Base-by-base conservation (phyloP, 2,888 invertebrate species). In the Drosophila quinaria region DNA sequence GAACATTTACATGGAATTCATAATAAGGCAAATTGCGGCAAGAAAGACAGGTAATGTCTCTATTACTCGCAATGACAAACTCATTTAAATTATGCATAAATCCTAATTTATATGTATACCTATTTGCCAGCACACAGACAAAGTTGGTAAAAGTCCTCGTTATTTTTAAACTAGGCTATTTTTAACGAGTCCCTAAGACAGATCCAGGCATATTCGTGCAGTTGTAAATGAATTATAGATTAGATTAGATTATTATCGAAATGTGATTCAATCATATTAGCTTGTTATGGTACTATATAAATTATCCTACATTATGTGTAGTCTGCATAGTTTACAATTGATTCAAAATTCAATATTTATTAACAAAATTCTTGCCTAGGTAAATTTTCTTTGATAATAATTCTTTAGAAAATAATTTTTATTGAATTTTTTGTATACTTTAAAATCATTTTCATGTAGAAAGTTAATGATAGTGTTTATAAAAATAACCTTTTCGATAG, bases 61-160 rank as follows among this genome's bases (percentile, higher is more conserved):
- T 39, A 50, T 22, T 10, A 41, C 49, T 59, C 46, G 49, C 44
- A 41, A 37, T 25, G 35, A 59, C 46, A 58, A 70, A 71, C 58
- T 61, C 58, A 59, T 58, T 70, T 77, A 56, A 86, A 86, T 84
- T 88, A 83, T 87, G 68, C 76, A 84, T 84, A 84, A 87, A 62
- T 76, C 71, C 63, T 50, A 17, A 44, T 51, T 19, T 51, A 13
- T 25, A 29, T 13, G 41, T 33, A 35, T 11, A 19, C 22, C 54
- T 61, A 68, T 65, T 55, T 76, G 56, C 61, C 61, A 11, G 56
- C 46, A 62, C 49, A 51, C 63, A 62, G 70, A 15, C 54, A 70
- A 87, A 82, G 56, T 87, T 81, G 44, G 25, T 50, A 25, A 56
- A 44, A 71, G 41, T 25, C 39, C 15, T 47, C 44, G 37, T 37